Conservation (phyloP, 35 echinoderm and acorn worm species). For the Nesometra sesokonis region DNA sequence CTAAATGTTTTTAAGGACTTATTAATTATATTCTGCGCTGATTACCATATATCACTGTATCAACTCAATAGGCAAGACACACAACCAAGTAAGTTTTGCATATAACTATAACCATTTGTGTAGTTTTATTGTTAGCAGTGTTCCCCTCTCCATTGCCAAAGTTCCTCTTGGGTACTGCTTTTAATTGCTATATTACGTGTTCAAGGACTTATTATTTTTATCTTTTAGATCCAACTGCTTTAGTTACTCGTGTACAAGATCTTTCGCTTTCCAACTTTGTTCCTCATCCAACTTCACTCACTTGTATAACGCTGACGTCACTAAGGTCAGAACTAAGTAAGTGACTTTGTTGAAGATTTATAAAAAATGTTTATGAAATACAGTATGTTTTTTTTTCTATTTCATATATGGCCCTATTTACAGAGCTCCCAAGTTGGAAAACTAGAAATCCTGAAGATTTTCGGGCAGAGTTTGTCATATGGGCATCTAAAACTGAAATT, state of each 20-base stretch:
- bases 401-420: too few species aligned
- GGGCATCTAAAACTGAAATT: too few species aligned
- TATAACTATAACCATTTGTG: too few species aligned
- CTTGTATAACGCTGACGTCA: slow-evolving; percentile 80
- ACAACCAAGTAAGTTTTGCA: slow-evolving; percentile 61
- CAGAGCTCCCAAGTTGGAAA: too few species aligned
- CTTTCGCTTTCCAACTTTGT: slow-evolving; percentile 90
- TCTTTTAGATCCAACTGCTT: slow-evolving; percentile 56
- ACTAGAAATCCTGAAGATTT: too few species aligned
- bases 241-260: slow-evolving; percentile 74
- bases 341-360: neutral
- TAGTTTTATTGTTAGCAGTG: too few species aligned
- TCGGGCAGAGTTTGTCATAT: too few species aligned
- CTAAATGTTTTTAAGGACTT: slow-evolving; percentile 92
- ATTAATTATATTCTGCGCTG: slow-evolving; percentile 86
- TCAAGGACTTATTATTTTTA: too few species aligned
- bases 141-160: neutral
- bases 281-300: slow-evolving; percentile 72
- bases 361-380: too few species aligned
- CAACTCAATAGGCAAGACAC: slow-evolving; percentile 54
- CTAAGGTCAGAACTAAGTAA: slow-evolving; percentile 89
- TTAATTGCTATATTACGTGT: neutral
- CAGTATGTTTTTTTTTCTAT: too few species aligned
- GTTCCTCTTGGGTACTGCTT: neutral
- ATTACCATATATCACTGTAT: slow-evolving; percentile 88